Percentiles rank a stretch among this genome's conserved stretches.
Evolutionary conservation across 2,888 invertebrate genomes (phyloP).

Genomic region (Pyrrhosoma nymphula): DNA sequence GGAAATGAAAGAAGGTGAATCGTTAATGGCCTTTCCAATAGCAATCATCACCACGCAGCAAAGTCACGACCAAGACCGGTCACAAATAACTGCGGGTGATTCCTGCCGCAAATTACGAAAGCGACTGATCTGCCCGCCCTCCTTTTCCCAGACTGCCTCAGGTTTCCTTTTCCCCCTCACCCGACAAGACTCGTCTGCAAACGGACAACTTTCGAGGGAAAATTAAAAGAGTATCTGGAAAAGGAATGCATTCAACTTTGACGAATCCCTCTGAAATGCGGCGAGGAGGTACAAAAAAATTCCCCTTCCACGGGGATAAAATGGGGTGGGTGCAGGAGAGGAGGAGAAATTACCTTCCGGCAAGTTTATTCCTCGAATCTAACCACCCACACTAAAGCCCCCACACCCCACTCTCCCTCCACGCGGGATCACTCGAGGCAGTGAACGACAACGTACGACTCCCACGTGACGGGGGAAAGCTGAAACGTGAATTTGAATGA

Average conservation of each 20-base stretch:
- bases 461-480: constrained; percentile 58
- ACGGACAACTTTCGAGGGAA: constrained; percentile 15
- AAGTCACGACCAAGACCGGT: constrained; percentile 20
- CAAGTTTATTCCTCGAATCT: not conserved
- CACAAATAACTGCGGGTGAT: not conserved
- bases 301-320: too few species aligned
- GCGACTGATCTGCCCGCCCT: not conserved
- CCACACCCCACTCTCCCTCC: not conserved
- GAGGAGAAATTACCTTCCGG: constrained; percentile 58
- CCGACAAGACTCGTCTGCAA: not conserved
- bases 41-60: not conserved
- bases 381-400: not conserved
- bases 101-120: constrained; percentile 14
- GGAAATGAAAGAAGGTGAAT: not conserved
- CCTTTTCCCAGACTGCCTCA: not conserved
- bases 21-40: not conserved
- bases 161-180: not conserved
- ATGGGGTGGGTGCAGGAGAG: not conserved
- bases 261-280: constrained; percentile 11
- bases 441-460: constrained; percentile 43
- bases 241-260: constrained; percentile 29
- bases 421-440: not conserved
- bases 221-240: not conserved
- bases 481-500: constrained; percentile 46
- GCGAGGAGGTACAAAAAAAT: not conserved